Base-by-base conservation (phyloP, 1,140 invertebrate species). In the Rhagoletis zephyria region DNA sequence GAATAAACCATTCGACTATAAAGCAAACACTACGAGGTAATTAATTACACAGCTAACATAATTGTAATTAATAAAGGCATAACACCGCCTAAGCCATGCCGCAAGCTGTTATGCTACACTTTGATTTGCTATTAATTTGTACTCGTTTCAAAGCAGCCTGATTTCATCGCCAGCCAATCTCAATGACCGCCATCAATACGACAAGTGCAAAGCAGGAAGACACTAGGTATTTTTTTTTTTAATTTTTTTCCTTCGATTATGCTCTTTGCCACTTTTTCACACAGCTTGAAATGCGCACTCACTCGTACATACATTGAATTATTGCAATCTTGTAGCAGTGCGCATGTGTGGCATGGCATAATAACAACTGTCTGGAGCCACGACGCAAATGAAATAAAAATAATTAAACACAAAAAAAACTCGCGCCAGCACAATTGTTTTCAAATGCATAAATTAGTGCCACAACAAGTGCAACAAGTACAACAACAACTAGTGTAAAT, bases 191-290 rank as follows among this genome's bases (percentile, higher is more conserved):
- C 67, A 74, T 74, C 67, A 45, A 45, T 74, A 48, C 42, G 40
- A 74, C 67, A 74, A 74, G 67, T 74, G 67, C n/a, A 74, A 74
- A 74, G 67, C 67, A 74, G 67, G 67, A 74, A 74, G 67, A 74
- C 67, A 74, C 67, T 10, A 74, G 9, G 40, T 48, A 10, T 42
- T 67, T 67, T 5, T 56, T 56, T 56, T 56, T 56, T 56, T 56
- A 56, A 2, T 10, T 56, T 10, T 56, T 56, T 56, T 30, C 30
- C 7, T 63, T 14, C 61, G 10, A 45, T 74, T 74, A 45, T 6
- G 42, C 67, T 14, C 45, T 48, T 74, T 74, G 45, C 0, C 67
- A 74, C 67, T 74, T 45, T 48, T 74, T 74, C 67, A 45, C 67
- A 48, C 67, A 74, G 67, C 67, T 74, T 74, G 45, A 74, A 42